Percentiles rank a stretch among this genome's conserved stretches.
Evolutionary conservation across 2,888 invertebrate species (phyloP).

Genomic region (Parnassius mnemosyne): DNA sequence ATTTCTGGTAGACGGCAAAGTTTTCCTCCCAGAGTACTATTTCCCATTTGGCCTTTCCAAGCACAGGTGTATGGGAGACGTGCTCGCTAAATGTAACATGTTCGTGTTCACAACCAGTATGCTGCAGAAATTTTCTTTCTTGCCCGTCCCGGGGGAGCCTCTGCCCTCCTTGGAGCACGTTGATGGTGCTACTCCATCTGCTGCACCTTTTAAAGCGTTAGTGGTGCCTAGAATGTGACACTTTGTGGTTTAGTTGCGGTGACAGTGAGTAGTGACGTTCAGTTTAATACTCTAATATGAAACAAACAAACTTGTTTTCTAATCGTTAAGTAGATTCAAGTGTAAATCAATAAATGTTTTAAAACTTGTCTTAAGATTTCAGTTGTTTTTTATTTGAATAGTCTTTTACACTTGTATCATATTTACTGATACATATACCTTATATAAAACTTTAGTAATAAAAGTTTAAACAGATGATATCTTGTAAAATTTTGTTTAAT

Average conservation of each 20-base stretch:
- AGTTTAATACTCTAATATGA: neutral
- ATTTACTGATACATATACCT: no score
- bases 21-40: constrained; percentile 83
- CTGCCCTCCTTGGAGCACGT: constrained; percentile 84
- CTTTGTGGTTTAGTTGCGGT: neutral
- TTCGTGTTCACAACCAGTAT: constrained; percentile 87
- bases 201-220: constrained; percentile 85
- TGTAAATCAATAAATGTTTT: no score
- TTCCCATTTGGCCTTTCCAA: constrained; percentile 90
- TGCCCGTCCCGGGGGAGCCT: constrained; percentile 82
- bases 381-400: no score
- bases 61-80: constrained; percentile 91
- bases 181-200: constrained; percentile 89
- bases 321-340: no score
- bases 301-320: no score
- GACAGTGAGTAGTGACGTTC: neutral
- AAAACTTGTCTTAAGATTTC: no score
- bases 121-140: constrained; percentile 86
- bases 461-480: no score
- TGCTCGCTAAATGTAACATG: constrained; percentile 86
- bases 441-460: no score
- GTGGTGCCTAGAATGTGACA: constrained; percentile 72
- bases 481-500: no score
- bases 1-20: constrained; percentile 83
- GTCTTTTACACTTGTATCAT: no score